Base-by-base conservation (phyloP, 2,888 invertebrate species). In the Xanthorhoe designata region DNA sequence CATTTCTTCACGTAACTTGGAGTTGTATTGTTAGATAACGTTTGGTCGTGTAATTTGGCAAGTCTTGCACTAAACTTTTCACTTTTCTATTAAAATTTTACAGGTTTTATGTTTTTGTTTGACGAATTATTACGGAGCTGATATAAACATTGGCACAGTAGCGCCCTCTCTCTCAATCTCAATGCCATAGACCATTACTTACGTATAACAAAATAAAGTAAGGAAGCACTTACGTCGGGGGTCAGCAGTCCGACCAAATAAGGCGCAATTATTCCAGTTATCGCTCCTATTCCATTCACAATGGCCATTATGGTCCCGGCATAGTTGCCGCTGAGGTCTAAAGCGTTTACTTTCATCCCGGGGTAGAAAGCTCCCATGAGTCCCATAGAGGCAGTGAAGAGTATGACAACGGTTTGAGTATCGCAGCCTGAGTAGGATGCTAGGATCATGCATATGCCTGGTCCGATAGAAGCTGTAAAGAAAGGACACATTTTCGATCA, bases 401-500 rank as follows among this genome's bases (percentile, higher is more conserved):
- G 87, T 10, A 93, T 86, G 0, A 96, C 95, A 0, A 95, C 96
- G 0, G 94, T 79, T 0, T 90, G 82, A 15, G 95, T 90, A 85
- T 96, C 93, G 79, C 96, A 96, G 50, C 95, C 96, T 15, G 96
- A 95, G 81, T 96, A 96, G 0, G 96, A 95, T 0, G 96, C 96
- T 24, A 94, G 89, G 61, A 96, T 94, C 85, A 96, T 95, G 71
- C 96, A 95, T 54, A 95, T 91, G 3, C 95, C 96, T 0, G 96
- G 96, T 0, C 95, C 95, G 65, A 96, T 92, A 1, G 96, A 96
- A 49, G 96, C 96, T 95, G 82, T 60, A 68, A 53, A 56, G 7
- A 35, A 38, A 38, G 10, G 38, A 32, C 32, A 32, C 1, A 10
- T 10, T 13, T 9, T 38, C 10, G 10, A 8, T 38, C 2, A 2